Conservation (phyloP, 2,113 vertebrate genomes). For the Pitta sordida region DNA sequence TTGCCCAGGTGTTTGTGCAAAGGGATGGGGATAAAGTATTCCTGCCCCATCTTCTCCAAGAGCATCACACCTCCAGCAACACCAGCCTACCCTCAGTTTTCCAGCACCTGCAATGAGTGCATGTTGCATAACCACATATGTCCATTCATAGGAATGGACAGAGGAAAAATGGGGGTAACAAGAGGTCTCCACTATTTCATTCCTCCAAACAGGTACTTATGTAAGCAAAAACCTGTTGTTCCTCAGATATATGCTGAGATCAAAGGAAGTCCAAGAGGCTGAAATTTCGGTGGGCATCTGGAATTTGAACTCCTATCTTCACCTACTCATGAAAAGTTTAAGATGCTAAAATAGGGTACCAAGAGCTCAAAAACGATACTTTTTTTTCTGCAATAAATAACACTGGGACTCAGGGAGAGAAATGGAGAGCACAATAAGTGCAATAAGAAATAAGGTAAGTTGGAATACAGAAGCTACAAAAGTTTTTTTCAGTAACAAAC, state of each 20-base stretch:
- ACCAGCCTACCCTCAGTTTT: neutral
- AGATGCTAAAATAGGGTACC: neutral
- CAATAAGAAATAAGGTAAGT: neutral
- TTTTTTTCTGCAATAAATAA: neutral
- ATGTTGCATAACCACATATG: rapidly evolving
- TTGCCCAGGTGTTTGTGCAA: neutral
- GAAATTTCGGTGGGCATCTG: neutral
- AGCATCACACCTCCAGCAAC: neutral
- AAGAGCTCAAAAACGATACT: neutral
- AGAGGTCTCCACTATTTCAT: neutral
- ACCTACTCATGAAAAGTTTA: neutral
- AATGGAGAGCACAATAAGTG: neutral
- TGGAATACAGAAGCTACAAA: neutral
- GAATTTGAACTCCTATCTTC: neutral
- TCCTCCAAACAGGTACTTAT: neutral
- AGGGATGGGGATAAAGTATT: neutral
- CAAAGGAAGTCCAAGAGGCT: neutral
- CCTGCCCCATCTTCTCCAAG: neutral
- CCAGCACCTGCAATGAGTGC: neutral
- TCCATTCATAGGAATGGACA: neutral
- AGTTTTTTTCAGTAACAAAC: neutral
- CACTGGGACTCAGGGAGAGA: neutral
- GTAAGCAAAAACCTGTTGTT: neutral
- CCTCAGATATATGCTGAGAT: neutral
- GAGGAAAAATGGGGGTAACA: neutral